Base-by-base conservation (phyloP, 1,140 invertebrate species). In the Eueides isabella region DNA sequence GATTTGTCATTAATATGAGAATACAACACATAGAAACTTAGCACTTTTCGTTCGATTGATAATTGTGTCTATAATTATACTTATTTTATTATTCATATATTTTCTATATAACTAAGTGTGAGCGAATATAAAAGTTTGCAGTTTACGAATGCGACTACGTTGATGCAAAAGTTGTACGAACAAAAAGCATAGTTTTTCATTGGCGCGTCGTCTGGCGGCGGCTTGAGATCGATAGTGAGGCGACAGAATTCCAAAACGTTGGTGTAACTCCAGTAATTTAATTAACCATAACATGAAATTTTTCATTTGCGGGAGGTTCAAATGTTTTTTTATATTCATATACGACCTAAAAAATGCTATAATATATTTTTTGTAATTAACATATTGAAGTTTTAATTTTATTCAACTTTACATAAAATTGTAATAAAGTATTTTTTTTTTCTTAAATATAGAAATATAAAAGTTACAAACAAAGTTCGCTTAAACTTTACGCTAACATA, bases 131-230 rank as follows among this genome's bases (percentile, higher is more conserved):
- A 55, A 55, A 55, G 48, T 55, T 55, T 12, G 23, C 48, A 55
- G 48, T 55, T 55, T 55, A 55, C 48, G 23, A 55, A 70, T 70
- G 35, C 48, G 16, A 70, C 61, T 74, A 68, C 72, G 29, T 79
- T 69, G 74, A 68, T 75, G 76, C 62, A 80, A 79, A 84, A 87
- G 79, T 85, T 84, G 79, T 71, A 69, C 79, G 76, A 82, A 88
- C 84, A 85, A 87, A 86, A 87, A 85, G 80, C 82, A 85, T 85
- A 87, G 88, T 90, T 90, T 90, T 90, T 89, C 85, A 85, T 85
- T 78, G 84, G 74, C 86, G 83, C 86, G 85, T 80, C 87, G 88
- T 89, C 88, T 90, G 81, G 85, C 84, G 75, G 78, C 76, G 76
- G 79, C 75, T 76, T 77, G 76, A 80, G 83, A 89, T 91, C 89